Evolutionary conservation across 2,797 vertebrate genomes (phyloP), one percentile per base, ranked within the genome.

Genomic region (Dendrocincla fuliginosa): DNA sequence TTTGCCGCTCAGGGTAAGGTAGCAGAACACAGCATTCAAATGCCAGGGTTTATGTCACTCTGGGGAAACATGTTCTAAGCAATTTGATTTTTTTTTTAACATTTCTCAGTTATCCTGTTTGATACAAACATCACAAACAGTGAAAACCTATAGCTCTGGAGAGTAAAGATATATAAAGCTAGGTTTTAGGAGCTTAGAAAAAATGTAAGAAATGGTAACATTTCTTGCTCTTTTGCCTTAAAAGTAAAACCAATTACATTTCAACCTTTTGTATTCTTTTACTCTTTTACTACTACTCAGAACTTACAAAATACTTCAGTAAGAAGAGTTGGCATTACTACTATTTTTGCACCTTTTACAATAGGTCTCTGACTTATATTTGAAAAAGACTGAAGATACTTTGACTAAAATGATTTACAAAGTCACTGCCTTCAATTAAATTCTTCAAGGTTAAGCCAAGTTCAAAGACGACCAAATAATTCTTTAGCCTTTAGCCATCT

Each of bases 11-110:
- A 20, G 79, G 37, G 68, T 53, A 52, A 95, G 63, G 84, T 49
- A 84, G 83, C 3, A 11, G 75, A 73, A 79, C 33, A 13, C 3
- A 71, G 27, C 84, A 52, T 90, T 75, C 81, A 76, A 71, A 84
- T 76, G 65, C n/a, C 32, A 28, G 61, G 61, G 94, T 89, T 95
- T 85, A 83, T 93, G 60, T 74, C 83, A 87, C 92, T 96, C 93
- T 28, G 61, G 67, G 82, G 91, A 88, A 92, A 75, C 61, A 10
- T 32, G 63, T 84, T 69, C 56, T 33, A 87, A 86, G 41, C 33
- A 90, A 83, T 92, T 77, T 59, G 64, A 15, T 37, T 78, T 87
- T 87, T 87, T 87, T 91, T 87, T 52, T 7, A 76, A 44, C 65
- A 19, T 41, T 84, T 94, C 67, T 69, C 35, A 79, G 71, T 70